Base-by-base conservation (phyloP, 2,797 vertebrate genomes). In the Dicrostonyx torquatus region DNA sequence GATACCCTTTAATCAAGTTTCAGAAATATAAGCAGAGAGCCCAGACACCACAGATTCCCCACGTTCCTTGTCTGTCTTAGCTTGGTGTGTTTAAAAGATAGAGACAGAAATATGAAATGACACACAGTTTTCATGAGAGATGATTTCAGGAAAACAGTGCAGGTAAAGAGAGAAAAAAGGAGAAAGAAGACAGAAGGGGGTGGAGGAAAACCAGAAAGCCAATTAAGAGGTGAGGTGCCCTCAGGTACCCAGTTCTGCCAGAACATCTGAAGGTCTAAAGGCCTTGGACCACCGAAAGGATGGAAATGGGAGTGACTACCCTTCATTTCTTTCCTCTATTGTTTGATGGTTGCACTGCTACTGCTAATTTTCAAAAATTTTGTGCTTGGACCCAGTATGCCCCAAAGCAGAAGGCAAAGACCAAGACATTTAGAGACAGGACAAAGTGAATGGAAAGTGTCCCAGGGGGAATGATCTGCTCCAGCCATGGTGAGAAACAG, bases 31-130 rank as follows among this genome's bases (percentile, higher is more conserved):
- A 93, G 18, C 37, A n/a, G 58, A 94, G 3, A 29, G 9, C 62
- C n/a, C n/a, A 8, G 45, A 40, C 53, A 73, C n/a, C 60, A 72
- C 20, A 80, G 37, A 58, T 14, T 78, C 68, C 58, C 55, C 34
- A n/a, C 11, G 40, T 58, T 50, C n/a, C 20, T 66, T 24, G 34
- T 18, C 79, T 73, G 0, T 79, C 48, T 89, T 76, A 90, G 37
- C 79, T 87, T 78, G 78, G 48, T 37, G 50, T 76, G 10, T 60
- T 70, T 79, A 20, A 94, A 85, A 89, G 75, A 22, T 12, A 18
- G 29, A 75, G 2, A 75, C 87, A 91, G 50, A 90, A 91, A 79
- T 60, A 91, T 89, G 22, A 91, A 84, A 4, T 75, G 62, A 45
- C 31, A 58, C 20, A 60, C 26, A 68, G n/a, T 37, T 58, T 76